These are phyloP conservation scores for Eilema sororculum DNA, from an alignment of 2,888 invertebrate species.

Conservation along the genomic window DNA sequence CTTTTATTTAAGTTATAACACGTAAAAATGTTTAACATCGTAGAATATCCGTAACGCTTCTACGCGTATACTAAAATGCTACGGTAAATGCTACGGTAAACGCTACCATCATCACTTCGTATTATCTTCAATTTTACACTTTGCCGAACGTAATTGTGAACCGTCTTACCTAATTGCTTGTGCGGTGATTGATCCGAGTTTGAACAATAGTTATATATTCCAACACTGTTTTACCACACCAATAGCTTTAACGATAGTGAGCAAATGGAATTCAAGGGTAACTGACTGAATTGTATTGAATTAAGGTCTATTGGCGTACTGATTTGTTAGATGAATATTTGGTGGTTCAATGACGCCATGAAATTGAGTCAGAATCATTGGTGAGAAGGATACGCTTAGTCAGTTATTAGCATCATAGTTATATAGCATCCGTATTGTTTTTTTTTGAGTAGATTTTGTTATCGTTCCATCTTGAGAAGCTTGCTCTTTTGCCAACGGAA, in stretches of 20 bases:
- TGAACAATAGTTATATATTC: conserved; percentile 26
- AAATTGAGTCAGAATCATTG: not conserved
- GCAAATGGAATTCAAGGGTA: conserved; percentile 15
- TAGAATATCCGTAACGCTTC: not conserved
- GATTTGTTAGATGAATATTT: not conserved
- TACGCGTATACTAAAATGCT: not conserved
- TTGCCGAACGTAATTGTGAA: conserved; percentile 20
- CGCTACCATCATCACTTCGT: conserved; percentile 16
- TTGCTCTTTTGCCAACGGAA: not conserved
- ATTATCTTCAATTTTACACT: conserved; percentile 14
- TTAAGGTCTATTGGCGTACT: not conserved
- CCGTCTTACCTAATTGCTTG: conserved; percentile 19
- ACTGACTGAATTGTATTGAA: conserved; percentile 8
- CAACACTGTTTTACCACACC: conserved; percentile 29
- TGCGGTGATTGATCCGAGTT: conserved; percentile 28
- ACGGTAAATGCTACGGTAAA: conserved; percentile 15
- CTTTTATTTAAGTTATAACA: not conserved
- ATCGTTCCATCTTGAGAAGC: not conserved
- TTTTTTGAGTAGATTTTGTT: not conserved
- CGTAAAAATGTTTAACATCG: not conserved
- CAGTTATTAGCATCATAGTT: too few species aligned
- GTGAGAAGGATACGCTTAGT: not conserved
- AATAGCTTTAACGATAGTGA: conserved; percentile 26
- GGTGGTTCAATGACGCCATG: not conserved
- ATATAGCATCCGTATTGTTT: not conserved